Base-by-base conservation (phyloP, 2,888 invertebrate genomes). In the Chouioia cunea region DNA sequence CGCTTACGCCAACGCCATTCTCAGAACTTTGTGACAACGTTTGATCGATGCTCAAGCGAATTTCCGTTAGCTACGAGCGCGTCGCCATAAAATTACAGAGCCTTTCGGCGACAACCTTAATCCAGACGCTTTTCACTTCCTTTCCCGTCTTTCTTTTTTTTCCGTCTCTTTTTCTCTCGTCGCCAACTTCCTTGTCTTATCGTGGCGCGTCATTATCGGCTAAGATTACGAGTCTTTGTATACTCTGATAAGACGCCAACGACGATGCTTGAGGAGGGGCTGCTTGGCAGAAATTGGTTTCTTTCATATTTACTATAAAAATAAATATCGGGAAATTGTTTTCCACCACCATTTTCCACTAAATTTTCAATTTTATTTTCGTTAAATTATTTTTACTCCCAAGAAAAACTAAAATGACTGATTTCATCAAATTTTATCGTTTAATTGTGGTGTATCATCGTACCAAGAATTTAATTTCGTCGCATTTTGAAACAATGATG, bases 31-130 rank as follows among this genome's bases (percentile, higher is more conserved):
- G 6, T 64, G 59, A 63, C 64, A 63, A 36, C 64, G 48, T 63
- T 73, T 66, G 73, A 73, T 70, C 63, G 66, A 66, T 66, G 62
- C 62, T 36, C 43, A 48, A 63, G 63, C 58, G 58, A 63, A 72
- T 65, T 59, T 52, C 10, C 36, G 10, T 36, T 12, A 6, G 36
- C 10, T 53, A 14, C 36, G 10, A 36, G 6, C 1, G 27, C 43
- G 43, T 18, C 20, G 63, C 62, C 62, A 70, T 73, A 54, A 66
- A 73, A 73, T 63, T 65, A 63, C 50, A 14, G 36, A 27, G 27
- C 27, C n/a, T 36, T 10, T 36, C 36, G 36, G 4, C 4, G 57
- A 53, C 57, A 27, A n/a, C n/a, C 23, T 53, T 65, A 65, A 63
- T 73, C 56, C 46, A 59, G 44, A 64, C 16, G 23, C 27, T 59